Evolutionary conservation across 2,888 invertebrate genomes (phyloP), one percentile per base, ranked within the genome.

Genomic region (Drosophila anceps): DNA sequence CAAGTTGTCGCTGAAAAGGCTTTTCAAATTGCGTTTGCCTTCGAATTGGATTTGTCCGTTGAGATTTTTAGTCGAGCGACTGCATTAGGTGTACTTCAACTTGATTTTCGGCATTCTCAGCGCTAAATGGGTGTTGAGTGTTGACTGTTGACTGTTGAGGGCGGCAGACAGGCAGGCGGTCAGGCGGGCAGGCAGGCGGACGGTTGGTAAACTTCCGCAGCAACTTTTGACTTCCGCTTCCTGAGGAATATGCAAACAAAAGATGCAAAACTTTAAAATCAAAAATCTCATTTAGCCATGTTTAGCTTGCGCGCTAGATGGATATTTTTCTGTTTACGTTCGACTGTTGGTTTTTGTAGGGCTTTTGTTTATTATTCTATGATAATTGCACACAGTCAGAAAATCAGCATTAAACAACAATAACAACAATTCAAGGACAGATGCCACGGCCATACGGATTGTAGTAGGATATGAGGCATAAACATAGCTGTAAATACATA

Each of bases 171-270:
- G 8, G 15, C 0, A 4, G 46, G 9, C 27, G 48, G n/a, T n/a
- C n/a, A 12, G 10, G 27, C 6, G 8, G 4, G 44, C 7, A 1
- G 8, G 15, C 0, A 4, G 46, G 9, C 27, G 48, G n/a, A n/a
- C 5, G 29, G n/a, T n/a, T 29, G 48, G 4, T 68, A 46, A 68
- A 66, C 62, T 80, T 77, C 65, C 85, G 81, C 48, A 59, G 69
- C 66, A 76, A 71, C 73, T 59, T 69, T 60, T 4, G 51, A 72
- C 82, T 74, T 78, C 82, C 84, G 82, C 51, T 81, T 84, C 79
- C 61, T n/a, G 39, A 10, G 39, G 27, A 54, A 18, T 29, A 27
- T 44, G 33, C 59, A 73, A 79, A 73, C 35, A 67, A 67, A 44
- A 53, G 48, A 57, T 12, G 37, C 53, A 43, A 43, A n/a, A 50